Evolutionary conservation across 2,113 vertebrate species (phyloP).

Genomic region (Axis porcinus): DNA sequence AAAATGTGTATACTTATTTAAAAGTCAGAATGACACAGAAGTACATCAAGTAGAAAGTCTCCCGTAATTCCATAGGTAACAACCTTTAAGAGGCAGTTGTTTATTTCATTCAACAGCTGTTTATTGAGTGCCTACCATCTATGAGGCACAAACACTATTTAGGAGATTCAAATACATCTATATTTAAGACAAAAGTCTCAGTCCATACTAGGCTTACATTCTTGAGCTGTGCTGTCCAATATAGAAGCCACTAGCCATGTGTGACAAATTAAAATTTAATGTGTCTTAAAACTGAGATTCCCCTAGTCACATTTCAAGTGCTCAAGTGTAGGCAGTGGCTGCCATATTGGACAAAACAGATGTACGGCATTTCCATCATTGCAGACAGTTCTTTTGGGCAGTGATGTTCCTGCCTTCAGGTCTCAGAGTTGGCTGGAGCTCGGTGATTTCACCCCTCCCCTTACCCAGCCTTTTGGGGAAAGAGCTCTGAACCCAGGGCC

Average conservation of each 20-base stretch:
- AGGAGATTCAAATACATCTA: not conserved
- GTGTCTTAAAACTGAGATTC: not conserved
- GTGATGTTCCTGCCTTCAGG: not conserved
- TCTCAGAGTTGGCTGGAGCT: not conserved
- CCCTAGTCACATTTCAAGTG: not conserved
- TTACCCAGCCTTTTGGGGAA: not conserved
- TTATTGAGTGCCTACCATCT: not conserved
- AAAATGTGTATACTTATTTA: not conserved
- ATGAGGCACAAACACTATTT: not conserved
- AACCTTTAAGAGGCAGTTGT: not conserved
- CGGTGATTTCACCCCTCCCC: not conserved
- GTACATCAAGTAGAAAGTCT: not conserved
- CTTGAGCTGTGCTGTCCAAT: not conserved
- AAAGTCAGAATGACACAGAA: not conserved
- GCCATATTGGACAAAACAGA: not conserved
- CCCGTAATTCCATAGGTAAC: not conserved
- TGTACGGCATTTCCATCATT: not conserved
- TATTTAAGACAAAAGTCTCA: not conserved
- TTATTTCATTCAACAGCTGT: not conserved
- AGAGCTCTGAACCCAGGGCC: not conserved
- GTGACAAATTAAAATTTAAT: not conserved
- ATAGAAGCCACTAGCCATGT: not conserved
- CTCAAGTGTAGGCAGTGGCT: not conserved
- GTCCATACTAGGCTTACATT: not conserved
- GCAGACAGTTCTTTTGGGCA: not conserved